These are phyloP conservation scores for Platichthys stellatus DNA, from an alignment of 2,113 vertebrate genomes.

Conservation along the genomic window DNA sequence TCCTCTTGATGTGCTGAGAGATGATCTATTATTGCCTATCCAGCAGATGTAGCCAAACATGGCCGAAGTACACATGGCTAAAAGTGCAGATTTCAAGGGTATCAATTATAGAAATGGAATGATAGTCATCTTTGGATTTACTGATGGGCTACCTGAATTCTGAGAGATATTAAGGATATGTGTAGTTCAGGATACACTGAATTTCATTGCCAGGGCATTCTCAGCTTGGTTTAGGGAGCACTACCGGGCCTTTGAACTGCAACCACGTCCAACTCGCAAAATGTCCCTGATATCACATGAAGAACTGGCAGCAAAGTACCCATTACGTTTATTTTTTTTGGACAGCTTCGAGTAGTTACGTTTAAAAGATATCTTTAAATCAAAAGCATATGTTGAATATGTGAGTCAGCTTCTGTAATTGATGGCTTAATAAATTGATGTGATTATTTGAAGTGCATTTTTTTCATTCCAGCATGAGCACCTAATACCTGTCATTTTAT, in stretches of 20 bases:
- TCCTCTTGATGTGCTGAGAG: background rate
- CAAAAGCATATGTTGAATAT: background rate
- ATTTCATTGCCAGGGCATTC: background rate
- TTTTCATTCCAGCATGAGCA: background rate
- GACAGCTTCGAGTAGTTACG: background rate
- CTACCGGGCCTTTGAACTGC: slow-evolving; percentile 15
- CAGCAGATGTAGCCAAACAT: background rate
- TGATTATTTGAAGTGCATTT: background rate
- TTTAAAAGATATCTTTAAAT: slow-evolving; percentile 6
- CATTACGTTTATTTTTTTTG: background rate
- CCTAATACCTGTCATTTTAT: background rate
- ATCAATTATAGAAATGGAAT: background rate
- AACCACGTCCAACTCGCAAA: slow-evolving; percentile 8
- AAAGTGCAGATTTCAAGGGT: background rate
- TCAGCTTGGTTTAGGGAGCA: slow-evolving; percentile 11
- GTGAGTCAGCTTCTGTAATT: background rate
- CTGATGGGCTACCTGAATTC: slow-evolving; percentile 1
- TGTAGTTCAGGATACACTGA: background rate
- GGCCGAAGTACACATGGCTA: background rate
- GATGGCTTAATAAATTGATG: background rate
- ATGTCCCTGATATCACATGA: slow-evolving; percentile 9
- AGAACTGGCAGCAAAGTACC: background rate
- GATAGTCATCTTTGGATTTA: background rate
- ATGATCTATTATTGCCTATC: background rate
- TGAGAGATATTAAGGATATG: background rate